phyloP scores from a whole-genome alignment of 2,888 invertebrate genomes.

The Liopterus haemorrhoidalis region DNA sequence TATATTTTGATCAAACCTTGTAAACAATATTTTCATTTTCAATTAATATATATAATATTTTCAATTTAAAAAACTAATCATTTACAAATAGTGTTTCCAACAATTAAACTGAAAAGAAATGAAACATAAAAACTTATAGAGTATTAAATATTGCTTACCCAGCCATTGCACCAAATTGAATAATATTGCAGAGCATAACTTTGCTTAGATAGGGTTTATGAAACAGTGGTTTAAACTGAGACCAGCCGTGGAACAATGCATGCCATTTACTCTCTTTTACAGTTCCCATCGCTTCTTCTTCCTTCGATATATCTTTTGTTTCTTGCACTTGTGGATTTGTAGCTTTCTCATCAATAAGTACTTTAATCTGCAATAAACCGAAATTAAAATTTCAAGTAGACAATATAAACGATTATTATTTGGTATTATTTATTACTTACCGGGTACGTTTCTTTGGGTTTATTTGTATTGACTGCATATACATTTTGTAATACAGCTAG shows the following conservation, averaged over 20 bases:
- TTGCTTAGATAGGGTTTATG: slow-evolving; percentile 55
- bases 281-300: slow-evolving; percentile 42
- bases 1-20: not conserved
- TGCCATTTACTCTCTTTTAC: slow-evolving; percentile 41
- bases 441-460: slow-evolving; percentile 54
- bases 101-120: too few species aligned
- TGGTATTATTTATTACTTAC: slow-evolving; percentile 45
- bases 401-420: not conserved
- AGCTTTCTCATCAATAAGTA: slow-evolving; percentile 40
- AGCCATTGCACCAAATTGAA: slow-evolving; percentile 61
- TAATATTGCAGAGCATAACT: slow-evolving; percentile 56
- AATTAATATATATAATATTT: too few species aligned
- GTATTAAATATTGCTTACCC: slow-evolving; percentile 49
- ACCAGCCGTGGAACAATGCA: slow-evolving; percentile 53
- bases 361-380: slow-evolving; percentile 39
- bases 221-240: slow-evolving; percentile 62
- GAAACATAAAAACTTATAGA: slow-evolving; percentile 9
- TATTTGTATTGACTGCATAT: slow-evolving; percentile 57
- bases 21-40: too few species aligned
- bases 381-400: slow-evolving; percentile 14
- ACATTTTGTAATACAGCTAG: slow-evolving; percentile 54
- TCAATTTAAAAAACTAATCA: not conserved
- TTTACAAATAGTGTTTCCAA: slow-evolving; percentile 2
- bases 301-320: slow-evolving; percentile 42
- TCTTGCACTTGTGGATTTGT: slow-evolving; percentile 35